Evolutionary conservation across 23 tunicate species (phyloP), one percentile per base, ranked within the genome.

Genomic region (Aplidium turbinatum): DNA sequence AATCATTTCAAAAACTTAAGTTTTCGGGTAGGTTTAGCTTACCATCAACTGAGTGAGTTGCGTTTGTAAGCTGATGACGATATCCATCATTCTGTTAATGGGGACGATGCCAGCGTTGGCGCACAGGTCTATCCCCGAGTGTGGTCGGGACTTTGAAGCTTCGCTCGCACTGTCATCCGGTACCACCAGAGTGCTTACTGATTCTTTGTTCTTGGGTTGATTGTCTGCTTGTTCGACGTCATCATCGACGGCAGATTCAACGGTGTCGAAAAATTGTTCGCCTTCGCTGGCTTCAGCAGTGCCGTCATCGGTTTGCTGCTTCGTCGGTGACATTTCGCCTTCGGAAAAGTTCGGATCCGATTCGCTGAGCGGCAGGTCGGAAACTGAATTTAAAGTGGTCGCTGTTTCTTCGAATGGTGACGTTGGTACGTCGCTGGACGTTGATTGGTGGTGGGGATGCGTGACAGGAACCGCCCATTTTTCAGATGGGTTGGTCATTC

Each of bases 41-140:
- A 82, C 87, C 79, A 82, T 61, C 9, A 82, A 64, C 38, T 73
- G 79, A 0, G 87, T 82, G 4, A 82, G 67, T 47, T 82, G 87
- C 4, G 87, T 82, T 82, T 82, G 87, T 31, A 82, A 40, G 23
- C 36, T 31, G 58, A 50, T 39, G 4, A 47, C 33, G 26, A 82
- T 72, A 3, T 73, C 73, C 63, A 82, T 51, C 79, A 82, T 30
- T 52, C 50, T 47, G 18, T 56, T 63, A 25, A 82, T 47, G n/a
- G 87, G 78, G 0, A 82, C 73, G 20, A 33, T 54, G 34, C 75
- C 66, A 2, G 75, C 38, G 0, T 19, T 46, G 52, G 79, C 63
- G 39, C 26, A 35, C 22, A 72, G 40, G 31, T 64, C 75, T 6
- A 66, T 35, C 1, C 55, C 73, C 18, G 84, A 78, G 18, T 13